phyloP scores from a whole-genome alignment of 2,888 invertebrate species.

The Sabellastarte sp. region DNA sequence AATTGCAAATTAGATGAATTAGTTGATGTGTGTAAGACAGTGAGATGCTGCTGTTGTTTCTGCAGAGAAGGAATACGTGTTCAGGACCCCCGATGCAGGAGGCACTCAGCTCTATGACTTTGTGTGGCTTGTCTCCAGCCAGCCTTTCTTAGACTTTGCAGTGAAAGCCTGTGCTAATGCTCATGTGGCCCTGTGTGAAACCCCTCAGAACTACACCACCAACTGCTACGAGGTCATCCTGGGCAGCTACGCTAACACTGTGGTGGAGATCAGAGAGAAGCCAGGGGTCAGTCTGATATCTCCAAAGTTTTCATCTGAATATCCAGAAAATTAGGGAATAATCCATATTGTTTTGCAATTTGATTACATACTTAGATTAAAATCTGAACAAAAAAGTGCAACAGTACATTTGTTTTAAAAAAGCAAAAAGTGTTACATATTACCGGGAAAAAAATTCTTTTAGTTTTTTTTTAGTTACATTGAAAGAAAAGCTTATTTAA shows the following conservation, averaged over 20 bases:
- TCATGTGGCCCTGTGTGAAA: not conserved
- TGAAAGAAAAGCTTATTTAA: no score
- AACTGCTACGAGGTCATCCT: constrained; percentile 4
- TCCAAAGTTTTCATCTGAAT: no score
- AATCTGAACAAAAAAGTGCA: no score
- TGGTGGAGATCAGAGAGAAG: not conserved
- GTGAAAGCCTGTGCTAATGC: not conserved
- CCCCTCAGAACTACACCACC: not conserved
- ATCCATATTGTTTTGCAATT: no score
- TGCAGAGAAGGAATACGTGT: not conserved
- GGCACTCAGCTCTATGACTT: not conserved
- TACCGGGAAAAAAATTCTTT: no score
- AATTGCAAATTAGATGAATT: no score
- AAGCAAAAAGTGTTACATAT: no score
- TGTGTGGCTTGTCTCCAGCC: not conserved
- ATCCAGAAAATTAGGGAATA: no score
- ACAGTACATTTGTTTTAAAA: no score
- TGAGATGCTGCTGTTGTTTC: not conserved
- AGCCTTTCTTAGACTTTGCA: not conserved
- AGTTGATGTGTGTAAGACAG: no score
- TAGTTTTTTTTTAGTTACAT: no score
- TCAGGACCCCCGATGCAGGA: not conserved
- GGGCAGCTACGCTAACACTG: not conserved
- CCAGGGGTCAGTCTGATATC: not conserved
- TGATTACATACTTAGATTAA: no score